Evolutionary conservation across 1,140 invertebrate genomes (phyloP), one percentile per base, ranked within the genome.

Genomic region (Pogonomyrmex barbatus): DNA sequence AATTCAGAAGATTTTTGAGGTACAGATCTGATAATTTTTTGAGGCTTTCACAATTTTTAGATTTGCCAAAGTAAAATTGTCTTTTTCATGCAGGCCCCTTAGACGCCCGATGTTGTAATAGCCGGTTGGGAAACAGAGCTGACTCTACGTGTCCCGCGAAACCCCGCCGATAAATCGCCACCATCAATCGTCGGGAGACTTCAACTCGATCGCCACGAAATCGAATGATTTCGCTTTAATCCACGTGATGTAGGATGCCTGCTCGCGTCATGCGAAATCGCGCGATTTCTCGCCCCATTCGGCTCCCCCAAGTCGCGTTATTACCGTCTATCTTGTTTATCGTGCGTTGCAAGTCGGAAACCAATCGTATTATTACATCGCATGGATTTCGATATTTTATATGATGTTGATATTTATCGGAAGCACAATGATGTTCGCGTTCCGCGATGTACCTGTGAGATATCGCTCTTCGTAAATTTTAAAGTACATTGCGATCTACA

Each of bases 51-150:
- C 24, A 24, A 24, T 24, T 24, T 24, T 24, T 24, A 24, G 24
- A 24, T 24, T 24, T 24, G 24, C 24, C 24, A 24, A 24, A 24
- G 24, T 24, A 24, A 24, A 24, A 24, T 24, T 24, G 24, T 24
- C 24, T 24, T 24, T 24, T 24, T 24, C 24, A 24, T 24, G 24
- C 24, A 24, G 24, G 52, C 17, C 24, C 52, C 12, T 82, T 82
- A 70, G 65, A 58, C 42, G 52, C 42, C 30, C 60, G 33, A 65
- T 52, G 60, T 52, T 79, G 76, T 33, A 14, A 79, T 17, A 65
- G 33, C 54, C 68, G 68, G 39, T 45, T 4, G 47, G 54, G 36
- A 60, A n/a, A 45, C 77, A 81, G 63, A 81, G 63, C 39, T 24
- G 67, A 17, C 54, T 60, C 67, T 73, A 56, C 2, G 3, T 9